Conservation (phyloP, 2,888 invertebrate genomes). For the Ichneumoninae sp. region DNA sequence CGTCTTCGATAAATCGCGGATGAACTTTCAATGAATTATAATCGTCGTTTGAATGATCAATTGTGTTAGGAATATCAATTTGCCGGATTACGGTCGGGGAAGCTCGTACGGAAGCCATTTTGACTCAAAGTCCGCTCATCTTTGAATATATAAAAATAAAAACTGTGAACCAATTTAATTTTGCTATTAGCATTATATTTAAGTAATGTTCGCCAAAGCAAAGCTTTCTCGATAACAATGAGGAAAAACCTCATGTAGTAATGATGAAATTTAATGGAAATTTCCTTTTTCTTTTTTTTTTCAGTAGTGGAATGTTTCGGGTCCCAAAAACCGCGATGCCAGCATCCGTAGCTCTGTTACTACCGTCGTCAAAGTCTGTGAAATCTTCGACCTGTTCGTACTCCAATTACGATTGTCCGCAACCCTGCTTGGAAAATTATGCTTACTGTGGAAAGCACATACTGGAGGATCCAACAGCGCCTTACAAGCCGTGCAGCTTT, state of each 20-base stretch:
- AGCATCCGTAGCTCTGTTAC: constrained; percentile 49
- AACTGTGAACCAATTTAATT: neutral
- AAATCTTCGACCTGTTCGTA: constrained; percentile 81
- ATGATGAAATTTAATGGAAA: neutral
- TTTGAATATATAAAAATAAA: constrained; percentile 16
- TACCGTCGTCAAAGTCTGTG: constrained; percentile 37
- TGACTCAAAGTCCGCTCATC: constrained; percentile 5
- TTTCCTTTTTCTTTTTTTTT: constrained; percentile 34
- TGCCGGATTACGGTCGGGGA: neutral
- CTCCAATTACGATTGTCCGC: constrained; percentile 88
- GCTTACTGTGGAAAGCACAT: constrained; percentile 94
- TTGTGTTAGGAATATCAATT: neutral
- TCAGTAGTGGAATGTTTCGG: constrained; percentile 78
- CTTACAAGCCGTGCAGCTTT: constrained; percentile 93
- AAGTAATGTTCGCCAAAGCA: no score
- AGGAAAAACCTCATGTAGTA: no score
- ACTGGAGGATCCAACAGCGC: constrained; percentile 92
- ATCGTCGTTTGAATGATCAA: neutral
- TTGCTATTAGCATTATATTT: neutral
- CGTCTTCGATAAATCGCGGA: neutral
- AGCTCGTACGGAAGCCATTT: constrained; percentile 18
- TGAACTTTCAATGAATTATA: neutral
- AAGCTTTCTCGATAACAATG: no score
- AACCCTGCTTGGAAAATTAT: constrained; percentile 89
- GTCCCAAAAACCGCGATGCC: constrained; percentile 78